Conservation (phyloP, 2,113 vertebrate species). For the Telmatochromis sp. region DNA sequence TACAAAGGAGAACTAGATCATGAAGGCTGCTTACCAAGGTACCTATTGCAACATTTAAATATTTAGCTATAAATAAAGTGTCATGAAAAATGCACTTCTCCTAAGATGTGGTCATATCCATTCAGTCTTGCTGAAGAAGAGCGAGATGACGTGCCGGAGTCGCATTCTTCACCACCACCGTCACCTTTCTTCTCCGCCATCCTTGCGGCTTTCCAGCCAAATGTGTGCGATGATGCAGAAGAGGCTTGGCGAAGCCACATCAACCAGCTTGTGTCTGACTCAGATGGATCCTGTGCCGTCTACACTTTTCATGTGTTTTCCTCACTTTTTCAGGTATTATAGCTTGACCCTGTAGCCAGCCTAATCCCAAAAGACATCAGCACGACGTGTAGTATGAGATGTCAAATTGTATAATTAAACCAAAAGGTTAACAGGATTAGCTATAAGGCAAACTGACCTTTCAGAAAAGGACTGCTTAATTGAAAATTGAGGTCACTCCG, state of each 20-base stretch:
- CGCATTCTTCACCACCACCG: constrained; percentile 77
- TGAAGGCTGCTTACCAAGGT: constrained; percentile 81
- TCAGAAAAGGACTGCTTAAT: background rate
- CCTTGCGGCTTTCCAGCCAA: constrained; percentile 90
- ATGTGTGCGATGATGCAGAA: constrained; percentile 76
- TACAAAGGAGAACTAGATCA: constrained; percentile 71
- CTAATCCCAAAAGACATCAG: background rate
- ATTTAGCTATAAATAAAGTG: background rate
- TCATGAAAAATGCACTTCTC: background rate
- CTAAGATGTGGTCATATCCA: background rate
- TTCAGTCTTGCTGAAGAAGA: constrained; percentile 81
- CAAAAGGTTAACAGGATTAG: constrained; percentile 9
- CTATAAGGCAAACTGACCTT: constrained; percentile 13
- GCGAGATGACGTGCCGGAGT: constrained; percentile 64
- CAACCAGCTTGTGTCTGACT: constrained; percentile 89
- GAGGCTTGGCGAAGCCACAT: constrained; percentile 92
- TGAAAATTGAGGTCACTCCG: background rate
- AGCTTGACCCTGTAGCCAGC: background rate
- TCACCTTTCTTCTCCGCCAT: constrained; percentile 96
- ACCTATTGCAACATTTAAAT: background rate
- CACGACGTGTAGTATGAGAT: background rate
- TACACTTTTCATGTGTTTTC: constrained; percentile 98
- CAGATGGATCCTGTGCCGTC: constrained; percentile 91
- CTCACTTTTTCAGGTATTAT: constrained; percentile 87
- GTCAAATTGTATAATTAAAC: background rate